Evolutionary conservation across 2,797 vertebrate species (phyloP), one percentile per base, ranked within the genome.

Genomic region (Peromyscus eremicus): DNA sequence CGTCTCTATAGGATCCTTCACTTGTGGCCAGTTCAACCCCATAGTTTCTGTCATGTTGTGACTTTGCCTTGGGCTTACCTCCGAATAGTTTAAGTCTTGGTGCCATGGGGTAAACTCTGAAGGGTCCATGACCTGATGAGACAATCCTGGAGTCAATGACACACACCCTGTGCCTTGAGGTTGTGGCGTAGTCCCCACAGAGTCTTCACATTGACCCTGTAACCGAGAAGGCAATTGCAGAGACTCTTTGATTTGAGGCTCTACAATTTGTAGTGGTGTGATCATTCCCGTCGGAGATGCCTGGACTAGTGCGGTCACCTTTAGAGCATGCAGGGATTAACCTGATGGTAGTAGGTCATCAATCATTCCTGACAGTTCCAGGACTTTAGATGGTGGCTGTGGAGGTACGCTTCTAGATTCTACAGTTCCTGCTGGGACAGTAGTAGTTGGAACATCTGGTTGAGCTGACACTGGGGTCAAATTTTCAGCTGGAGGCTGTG

Each of bases 401-500:
- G 46, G n/a, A 89, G 57, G 81, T 81, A 94, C 49, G 40, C 17
- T 70, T 46, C 84, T 16, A 96, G 85, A 66, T 80, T 96, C 57
- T 89, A 52, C 52, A 75, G 86, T 29, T 91, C 76, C 62, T 88
- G 1, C 23, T 95, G 94, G 43, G 52, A 55, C 49, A 73, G 49
- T 92, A 89, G 88, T 32, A 93, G 37, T 88, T 77, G 96, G 81
- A 80, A 17, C 27, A 92, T 62, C 85, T 94, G 60, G 23, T 5
- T 90, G 89, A 91, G 64, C 57, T 92, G 71, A 9, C 66, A 5
- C 86, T 84, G 14, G 52, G 19, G 77, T 46, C 66, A 91, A 71
- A 91, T 89, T 91, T 96, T 73, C 55, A 95, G 43, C 76, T 91
- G 84, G 89, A 94, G 76, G 57, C n/a, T 87, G 84, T 91, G 66